Evolutionary conservation across 1,140 invertebrate genomes (phyloP), one percentile per base, ranked within the genome.

Genomic region (Rhagoletis zephyria): DNA sequence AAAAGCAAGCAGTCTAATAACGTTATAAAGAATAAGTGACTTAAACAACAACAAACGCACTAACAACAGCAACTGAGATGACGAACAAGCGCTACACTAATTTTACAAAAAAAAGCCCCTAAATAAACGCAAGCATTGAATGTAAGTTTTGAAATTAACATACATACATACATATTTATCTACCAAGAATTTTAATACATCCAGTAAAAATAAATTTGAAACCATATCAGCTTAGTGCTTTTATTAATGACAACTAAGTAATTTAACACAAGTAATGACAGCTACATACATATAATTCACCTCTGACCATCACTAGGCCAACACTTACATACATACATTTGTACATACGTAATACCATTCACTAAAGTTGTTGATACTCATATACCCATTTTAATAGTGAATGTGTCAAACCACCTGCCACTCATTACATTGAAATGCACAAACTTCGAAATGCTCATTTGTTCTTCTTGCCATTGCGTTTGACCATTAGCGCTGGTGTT

Each of bases 401-500:
- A 81, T 14, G 16, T 7, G 51, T 48, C 19, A 4, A 7, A 14
- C 48, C 74, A 19, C 74, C 48, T 81, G 74, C 48, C 74, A 81
- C 19, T 56, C 48, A 81, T 81, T 30, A 56, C 3, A 81, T 48
- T 19, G 45, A 4, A 42, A 5, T 16, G 40, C 42, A 56, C 61
- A 63, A 0, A 63, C 12, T 10, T 12, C 16, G 2, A 74, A 45
- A 42, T 2, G 48, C 42, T 48, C 6, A 74, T 59, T 30, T 10
- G 56, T 6, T n/a, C 48, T 30, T 30, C 30, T 30, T 30, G 30
- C 30, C 30, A 56, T 59, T 3, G 7, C 7, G 10, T 10, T 81
- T 81, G 16, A 56, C 48, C 48, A 42, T 81, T 81, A 81, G n/a
- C 48, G 48, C 74, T 81, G n/a, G n/a, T 59, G 74, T 81, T 81